phyloP scores from a whole-genome alignment of 1,140 invertebrate genomes.

The Sogatella furcifera region DNA sequence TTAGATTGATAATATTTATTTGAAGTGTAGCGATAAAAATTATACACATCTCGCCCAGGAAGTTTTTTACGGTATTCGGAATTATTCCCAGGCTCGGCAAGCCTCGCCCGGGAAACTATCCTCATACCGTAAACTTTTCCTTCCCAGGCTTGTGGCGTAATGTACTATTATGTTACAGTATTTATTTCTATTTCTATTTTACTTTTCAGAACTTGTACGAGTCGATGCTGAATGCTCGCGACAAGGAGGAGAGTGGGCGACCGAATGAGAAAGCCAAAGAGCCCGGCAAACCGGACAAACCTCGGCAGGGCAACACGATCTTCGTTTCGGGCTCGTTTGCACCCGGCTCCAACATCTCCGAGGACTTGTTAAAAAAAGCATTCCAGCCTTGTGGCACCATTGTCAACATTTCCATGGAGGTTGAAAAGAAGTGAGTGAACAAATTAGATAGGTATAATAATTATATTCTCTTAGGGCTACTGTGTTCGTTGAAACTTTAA shows the following conservation, averaged over 20 bases:
- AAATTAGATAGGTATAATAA: background rate
- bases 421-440: slow-evolving; percentile 69
- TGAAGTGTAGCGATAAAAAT: too few species aligned
- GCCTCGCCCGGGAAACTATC: too few species aligned
- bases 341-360: slow-evolving; percentile 62
- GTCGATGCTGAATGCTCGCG: slow-evolving; percentile 73
- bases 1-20: too few species aligned
- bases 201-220: slow-evolving; percentile 67
- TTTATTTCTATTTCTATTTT: background rate
- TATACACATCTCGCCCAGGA: too few species aligned
- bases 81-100: too few species aligned
- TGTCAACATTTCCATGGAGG: slow-evolving; percentile 81
- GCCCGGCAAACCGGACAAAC: slow-evolving; percentile 46
- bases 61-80: too few species aligned
- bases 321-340: slow-evolving; percentile 47
- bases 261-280: slow-evolving; percentile 37
- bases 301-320: slow-evolving; percentile 70
- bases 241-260: slow-evolving; percentile 46
- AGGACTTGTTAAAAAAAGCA: slow-evolving; percentile 69
- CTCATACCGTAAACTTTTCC: too few species aligned
- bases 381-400: slow-evolving; percentile 70
- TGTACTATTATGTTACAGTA: background rate
- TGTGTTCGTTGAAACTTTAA: too few species aligned
- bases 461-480: too few species aligned
- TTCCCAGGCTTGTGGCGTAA: too few species aligned